Evolutionary conservation across 2,113 vertebrate genomes (phyloP).

Genomic region (Tragelaphus scriptus): DNA sequence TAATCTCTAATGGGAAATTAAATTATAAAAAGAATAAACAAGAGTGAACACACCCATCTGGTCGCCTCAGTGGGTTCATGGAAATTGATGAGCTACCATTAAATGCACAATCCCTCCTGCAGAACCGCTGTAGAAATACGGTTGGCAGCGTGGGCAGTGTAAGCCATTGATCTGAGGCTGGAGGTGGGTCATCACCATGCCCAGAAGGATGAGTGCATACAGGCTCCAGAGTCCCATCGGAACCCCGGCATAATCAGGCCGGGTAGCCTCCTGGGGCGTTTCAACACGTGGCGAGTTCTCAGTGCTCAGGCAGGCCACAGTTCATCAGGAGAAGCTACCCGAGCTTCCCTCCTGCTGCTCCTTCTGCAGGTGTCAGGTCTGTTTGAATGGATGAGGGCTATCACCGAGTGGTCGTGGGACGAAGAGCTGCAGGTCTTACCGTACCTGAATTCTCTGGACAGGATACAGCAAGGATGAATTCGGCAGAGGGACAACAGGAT

Average conservation of each 20-base stretch:
- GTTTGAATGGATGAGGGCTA: neutral
- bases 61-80: rapidly evolving
- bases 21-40: neutral
- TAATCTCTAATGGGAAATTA: conserved; percentile 12
- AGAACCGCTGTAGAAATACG: neutral
- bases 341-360: neutral
- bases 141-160: rapidly evolving
- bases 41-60: neutral
- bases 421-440: neutral
- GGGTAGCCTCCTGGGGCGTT: neutral
- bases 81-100: neutral
- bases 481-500: neutral
- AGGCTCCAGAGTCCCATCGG: rapidly evolving
- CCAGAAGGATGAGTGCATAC: rapidly evolving
- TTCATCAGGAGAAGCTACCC: neutral
- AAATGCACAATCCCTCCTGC: rapidly evolving
- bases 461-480: neutral
- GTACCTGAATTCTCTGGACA: neutral
- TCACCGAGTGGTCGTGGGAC: rapidly evolving
- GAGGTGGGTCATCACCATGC: neutral
- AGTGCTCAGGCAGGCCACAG: neutral
- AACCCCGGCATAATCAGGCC: rapidly evolving
- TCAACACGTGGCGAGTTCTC: neutral
- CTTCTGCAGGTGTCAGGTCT: neutral
- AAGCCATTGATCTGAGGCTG: neutral